phyloP scores from a whole-genome alignment of 2,888 invertebrate species.

The Cheilosia vernalis region DNA sequence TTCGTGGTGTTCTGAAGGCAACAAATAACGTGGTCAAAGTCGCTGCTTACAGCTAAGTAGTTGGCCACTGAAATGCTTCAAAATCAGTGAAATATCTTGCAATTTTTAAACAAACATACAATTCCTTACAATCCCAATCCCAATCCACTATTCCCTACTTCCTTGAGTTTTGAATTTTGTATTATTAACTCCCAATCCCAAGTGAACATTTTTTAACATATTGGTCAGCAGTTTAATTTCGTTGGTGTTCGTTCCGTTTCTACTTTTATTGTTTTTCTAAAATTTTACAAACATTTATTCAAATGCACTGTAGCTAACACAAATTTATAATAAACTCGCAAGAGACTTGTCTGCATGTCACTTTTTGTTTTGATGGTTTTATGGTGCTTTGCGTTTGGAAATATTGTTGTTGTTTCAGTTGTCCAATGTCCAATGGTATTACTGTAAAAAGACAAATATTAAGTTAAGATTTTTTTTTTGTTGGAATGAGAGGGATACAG shows the following conservation, averaged over 20 bases:
- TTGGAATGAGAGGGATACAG: background rate
- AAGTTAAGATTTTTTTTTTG: background rate
- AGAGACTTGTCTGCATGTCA: background rate
- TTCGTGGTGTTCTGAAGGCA: too few species aligned
- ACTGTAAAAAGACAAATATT: background rate
- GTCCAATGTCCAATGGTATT: background rate
- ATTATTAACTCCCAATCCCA: background rate
- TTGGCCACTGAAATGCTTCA: too few species aligned
- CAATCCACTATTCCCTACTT: background rate
- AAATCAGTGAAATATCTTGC: conserved; percentile 5
- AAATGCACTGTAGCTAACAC: conserved; percentile 27
- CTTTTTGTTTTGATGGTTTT: conserved; percentile 4
- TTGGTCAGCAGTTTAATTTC: background rate
- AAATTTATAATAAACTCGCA: background rate
- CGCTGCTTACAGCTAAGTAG: too few species aligned
- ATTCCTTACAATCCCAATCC: background rate
- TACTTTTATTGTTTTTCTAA: background rate
- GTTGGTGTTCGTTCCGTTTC: background rate
- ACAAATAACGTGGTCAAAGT: too few species aligned
- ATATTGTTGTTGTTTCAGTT: conserved; percentile 12
- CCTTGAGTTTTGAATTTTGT: background rate
- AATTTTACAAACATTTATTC: conserved; percentile 20
- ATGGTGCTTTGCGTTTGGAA: conserved; percentile 27
- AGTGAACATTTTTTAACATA: background rate
- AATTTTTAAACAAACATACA: conserved; percentile 38